Conservation (phyloP, 1,140 invertebrate species). For the Leptopilina clavipes region DNA sequence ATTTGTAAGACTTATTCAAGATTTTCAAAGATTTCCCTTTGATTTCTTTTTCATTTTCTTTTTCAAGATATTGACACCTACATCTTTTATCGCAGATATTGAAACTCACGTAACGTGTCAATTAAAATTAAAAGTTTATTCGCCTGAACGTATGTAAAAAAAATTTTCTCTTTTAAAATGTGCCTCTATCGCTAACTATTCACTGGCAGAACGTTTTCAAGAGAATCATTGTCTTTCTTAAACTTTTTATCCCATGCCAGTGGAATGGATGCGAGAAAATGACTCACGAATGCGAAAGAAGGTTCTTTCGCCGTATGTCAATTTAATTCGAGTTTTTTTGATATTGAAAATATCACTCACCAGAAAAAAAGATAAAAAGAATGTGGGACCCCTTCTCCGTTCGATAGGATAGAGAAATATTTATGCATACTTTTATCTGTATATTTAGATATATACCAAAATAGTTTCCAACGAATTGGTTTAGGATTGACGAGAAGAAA, state of each 20-base stretch:
- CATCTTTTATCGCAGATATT: too few species aligned
- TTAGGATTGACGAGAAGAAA: slow-evolving; percentile 46
- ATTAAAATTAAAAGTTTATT: too few species aligned
- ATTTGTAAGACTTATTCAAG: not conserved
- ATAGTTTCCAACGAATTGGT: slow-evolving; percentile 56
- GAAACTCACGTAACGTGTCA: too few species aligned
- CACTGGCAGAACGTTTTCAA: not conserved
- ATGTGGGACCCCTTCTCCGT: slow-evolving; percentile 9
- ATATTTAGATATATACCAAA: slow-evolving; percentile 55
- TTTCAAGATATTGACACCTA: too few species aligned
- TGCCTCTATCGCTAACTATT: too few species aligned
- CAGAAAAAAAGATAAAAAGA: slow-evolving; percentile 4
- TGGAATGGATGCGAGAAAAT: slow-evolving; percentile 2
- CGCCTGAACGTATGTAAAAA: too few species aligned
- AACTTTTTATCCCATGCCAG: not conserved
- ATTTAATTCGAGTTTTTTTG: not conserved
- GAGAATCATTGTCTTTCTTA: not conserved
- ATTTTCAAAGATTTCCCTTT: not conserved
- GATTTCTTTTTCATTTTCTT: not conserved
- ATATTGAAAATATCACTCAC: not conserved
- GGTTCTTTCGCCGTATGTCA: slow-evolving; percentile 10
- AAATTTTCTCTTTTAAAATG: too few species aligned
- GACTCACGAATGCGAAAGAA: not conserved
- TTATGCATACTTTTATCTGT: slow-evolving; percentile 51
- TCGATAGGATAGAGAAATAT: slow-evolving; percentile 47